These are phyloP conservation scores for Procapra przewalskii DNA, from an alignment of 2,113 vertebrate genomes.

Conservation along the genomic window DNA sequence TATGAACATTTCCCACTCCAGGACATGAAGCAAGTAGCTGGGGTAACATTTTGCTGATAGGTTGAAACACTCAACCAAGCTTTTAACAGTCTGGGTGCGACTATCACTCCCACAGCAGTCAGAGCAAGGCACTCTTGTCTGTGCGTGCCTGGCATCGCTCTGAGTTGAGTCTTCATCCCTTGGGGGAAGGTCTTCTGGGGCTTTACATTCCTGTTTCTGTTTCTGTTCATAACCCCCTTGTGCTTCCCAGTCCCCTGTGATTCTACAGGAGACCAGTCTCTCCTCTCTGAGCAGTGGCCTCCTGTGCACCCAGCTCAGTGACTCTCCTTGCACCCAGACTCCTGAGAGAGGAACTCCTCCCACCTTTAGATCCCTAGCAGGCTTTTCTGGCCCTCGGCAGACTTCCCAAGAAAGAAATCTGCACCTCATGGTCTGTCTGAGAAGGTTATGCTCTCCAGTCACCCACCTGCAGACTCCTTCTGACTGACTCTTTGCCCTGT, in stretches of 20 bases:
- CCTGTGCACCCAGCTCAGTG: not conserved
- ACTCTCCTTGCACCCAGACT: not conserved
- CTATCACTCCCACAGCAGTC: not conserved
- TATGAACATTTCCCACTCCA: conserved; percentile 5
- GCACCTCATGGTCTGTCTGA: conserved; percentile 19
- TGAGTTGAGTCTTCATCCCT: not conserved
- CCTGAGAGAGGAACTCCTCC: not conserved
- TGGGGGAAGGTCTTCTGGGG: not conserved
- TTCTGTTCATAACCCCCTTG: not conserved
- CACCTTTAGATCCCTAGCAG: not conserved
- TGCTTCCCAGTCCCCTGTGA: not conserved
- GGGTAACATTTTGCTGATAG: not conserved
- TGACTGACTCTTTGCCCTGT: not conserved
- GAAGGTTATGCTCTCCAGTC: conserved; percentile 4
- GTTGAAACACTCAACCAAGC: conserved; percentile 29
- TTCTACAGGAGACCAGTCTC: conserved; percentile 7
- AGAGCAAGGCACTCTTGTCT: not conserved
- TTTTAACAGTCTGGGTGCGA: not conserved
- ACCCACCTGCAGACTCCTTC: not conserved
- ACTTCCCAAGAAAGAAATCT: conserved; percentile 20
- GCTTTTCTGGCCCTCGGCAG: not conserved
- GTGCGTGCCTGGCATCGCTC: not conserved
- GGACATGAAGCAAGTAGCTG: conserved; percentile 11
- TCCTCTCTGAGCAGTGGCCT: not conserved
- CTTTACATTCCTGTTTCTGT: conserved; percentile 43